Conservation (phyloP, 2,797 vertebrate genomes). For the Bufotes viridis region DNA sequence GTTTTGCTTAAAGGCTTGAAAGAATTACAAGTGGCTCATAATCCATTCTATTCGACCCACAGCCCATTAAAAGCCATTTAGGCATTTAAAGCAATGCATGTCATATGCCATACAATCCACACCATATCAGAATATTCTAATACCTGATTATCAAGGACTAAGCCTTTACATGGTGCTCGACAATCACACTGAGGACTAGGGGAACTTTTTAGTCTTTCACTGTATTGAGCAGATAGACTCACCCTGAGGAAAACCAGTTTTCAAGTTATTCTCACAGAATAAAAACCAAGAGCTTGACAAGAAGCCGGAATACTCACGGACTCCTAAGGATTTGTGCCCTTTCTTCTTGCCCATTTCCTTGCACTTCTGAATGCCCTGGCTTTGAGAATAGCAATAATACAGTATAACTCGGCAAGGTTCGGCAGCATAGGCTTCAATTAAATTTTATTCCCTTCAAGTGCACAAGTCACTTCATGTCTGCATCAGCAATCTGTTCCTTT, state of each 20-base stretch:
- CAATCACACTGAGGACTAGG: not conserved
- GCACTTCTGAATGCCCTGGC: not conserved
- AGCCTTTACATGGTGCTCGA: not conserved
- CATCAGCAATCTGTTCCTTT: constrained; percentile 18
- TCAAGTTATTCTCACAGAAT: not conserved
- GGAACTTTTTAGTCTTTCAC: not conserved
- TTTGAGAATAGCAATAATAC: not conserved
- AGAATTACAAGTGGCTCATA: constrained; percentile 63
- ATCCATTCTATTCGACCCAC: constrained; percentile 61
- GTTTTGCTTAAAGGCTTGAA: constrained; percentile 68
- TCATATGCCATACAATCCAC: not conserved
- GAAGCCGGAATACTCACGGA: constrained; percentile 11
- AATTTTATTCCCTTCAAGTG: not conserved
- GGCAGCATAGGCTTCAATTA: not conserved
- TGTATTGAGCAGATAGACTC: not conserved
- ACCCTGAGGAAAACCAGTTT: not conserved
- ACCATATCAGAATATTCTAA: not conserved
- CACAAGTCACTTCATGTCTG: constrained; percentile 31
- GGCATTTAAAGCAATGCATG: constrained; percentile 55
- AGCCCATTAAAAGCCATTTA: constrained; percentile 48
- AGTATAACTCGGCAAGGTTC: not conserved
- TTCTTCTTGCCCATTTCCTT: constrained; percentile 36
- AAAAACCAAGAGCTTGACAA: not conserved
- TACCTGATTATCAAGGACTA: not conserved
- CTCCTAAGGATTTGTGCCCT: not conserved